Conservation (phyloP, 2,113 vertebrate species). For the Phycodurus eques region DNA sequence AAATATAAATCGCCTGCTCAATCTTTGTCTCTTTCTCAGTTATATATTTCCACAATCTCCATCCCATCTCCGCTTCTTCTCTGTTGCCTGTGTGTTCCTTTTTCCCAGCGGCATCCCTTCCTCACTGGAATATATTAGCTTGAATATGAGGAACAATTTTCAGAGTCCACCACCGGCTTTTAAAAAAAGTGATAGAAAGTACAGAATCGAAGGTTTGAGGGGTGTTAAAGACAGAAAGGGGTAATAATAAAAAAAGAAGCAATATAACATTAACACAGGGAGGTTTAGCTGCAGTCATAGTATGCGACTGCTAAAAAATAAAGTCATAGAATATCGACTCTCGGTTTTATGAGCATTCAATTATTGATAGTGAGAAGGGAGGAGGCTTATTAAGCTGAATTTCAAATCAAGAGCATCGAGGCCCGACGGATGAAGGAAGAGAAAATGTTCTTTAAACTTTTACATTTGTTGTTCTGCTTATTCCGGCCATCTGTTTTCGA, state of each 20-base stretch:
- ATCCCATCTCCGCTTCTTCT: conserved; percentile 35
- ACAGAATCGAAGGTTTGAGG: conserved; percentile 20
- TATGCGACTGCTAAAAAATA: conserved; percentile 60
- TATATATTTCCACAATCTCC: conserved; percentile 59
- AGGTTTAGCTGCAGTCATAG: conserved; percentile 58
- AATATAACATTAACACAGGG: conserved; percentile 69
- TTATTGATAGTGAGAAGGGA: conserved; percentile 65
- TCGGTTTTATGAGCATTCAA: conserved; percentile 67
- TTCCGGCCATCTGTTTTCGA: conserved; percentile 28
- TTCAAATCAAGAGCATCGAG: conserved; percentile 54
- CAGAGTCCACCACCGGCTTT: conserved; percentile 19
- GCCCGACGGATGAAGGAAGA: conserved; percentile 26
- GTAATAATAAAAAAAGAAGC: conserved; percentile 53
- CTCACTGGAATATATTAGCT: conserved; percentile 63
- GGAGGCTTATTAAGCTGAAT: conserved; percentile 63
- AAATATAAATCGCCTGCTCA: conserved; percentile 46
- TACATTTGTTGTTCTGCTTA: conserved; percentile 25
- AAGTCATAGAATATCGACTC: conserved; percentile 59
- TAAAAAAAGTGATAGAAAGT: conserved; percentile 17
- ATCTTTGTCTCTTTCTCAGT: conserved; percentile 46
- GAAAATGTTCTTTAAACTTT: conserved; percentile 40
- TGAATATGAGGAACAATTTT: conserved; percentile 57
- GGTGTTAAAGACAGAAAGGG: conserved; percentile 38
- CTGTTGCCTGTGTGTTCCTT: conserved; percentile 32
- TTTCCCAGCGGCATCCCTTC: conserved; percentile 49